These are phyloP conservation scores for Melanostoma scalare DNA, from an alignment of 2,888 invertebrate species.

Conservation along the genomic window DNA sequence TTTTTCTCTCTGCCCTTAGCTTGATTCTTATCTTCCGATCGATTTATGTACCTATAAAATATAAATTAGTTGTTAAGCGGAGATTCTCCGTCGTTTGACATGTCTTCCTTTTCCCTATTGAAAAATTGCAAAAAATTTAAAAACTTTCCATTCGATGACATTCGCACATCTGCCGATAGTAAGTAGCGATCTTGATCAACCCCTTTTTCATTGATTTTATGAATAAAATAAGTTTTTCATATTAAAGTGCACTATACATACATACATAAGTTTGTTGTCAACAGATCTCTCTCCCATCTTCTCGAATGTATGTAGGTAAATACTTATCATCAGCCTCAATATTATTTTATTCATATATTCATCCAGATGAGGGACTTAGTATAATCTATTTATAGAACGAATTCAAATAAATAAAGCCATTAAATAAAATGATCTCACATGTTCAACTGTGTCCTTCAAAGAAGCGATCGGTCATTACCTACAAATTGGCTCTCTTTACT, in stretches of 20 bases:
- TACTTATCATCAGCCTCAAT: not conserved
- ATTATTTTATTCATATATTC: not conserved
- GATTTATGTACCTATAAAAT: too few species aligned
- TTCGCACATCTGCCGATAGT: not conserved
- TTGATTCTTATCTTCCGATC: too few species aligned
- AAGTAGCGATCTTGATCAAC: conserved; percentile 18
- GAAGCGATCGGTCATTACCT: conserved; percentile 25
- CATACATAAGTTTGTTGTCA: conserved; percentile 14
- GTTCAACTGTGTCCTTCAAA: conserved; percentile 16
- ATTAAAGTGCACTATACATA: not conserved
- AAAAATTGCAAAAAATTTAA: not conserved
- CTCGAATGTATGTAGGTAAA: conserved; percentile 1
- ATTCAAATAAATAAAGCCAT: not conserved
- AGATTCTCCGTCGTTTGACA: too few species aligned
- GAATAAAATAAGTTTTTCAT: not conserved
- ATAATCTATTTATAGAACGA: conserved; percentile 17
- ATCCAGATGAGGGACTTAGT: conserved; percentile 1
- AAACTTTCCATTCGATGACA: conserved; percentile 26
- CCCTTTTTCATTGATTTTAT: conserved; percentile 13
- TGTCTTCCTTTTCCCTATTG: too few species aligned
- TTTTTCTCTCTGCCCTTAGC: too few species aligned
- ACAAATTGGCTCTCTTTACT: not conserved
- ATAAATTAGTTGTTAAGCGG: too few species aligned
- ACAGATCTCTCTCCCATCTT: not conserved
- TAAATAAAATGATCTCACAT: not conserved